Percentiles rank a stretch among this genome's conserved stretches.
Conservation (phyloP, 2,888 invertebrate species). For the Sesia bembeciformis region DNA sequence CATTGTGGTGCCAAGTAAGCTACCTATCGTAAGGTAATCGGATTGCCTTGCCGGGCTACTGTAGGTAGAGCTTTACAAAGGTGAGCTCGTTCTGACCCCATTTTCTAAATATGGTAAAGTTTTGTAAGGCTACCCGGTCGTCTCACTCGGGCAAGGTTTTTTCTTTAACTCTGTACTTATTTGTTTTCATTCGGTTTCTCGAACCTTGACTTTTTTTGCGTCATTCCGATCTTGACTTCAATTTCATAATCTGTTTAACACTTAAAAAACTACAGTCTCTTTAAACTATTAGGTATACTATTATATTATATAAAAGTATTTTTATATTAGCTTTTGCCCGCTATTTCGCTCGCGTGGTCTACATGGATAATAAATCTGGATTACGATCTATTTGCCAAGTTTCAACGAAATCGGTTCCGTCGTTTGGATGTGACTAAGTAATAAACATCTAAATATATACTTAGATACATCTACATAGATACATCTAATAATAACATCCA, state of each 20-base stretch:
- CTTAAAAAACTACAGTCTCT: too few species aligned
- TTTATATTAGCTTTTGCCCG: too few species aligned
- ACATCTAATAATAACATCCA: too few species aligned
- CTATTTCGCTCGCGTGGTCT: too few species aligned
- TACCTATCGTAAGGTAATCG: slow-evolving; percentile 41
- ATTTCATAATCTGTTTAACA: neutral
- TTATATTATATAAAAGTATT: too few species aligned
- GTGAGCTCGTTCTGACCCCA: slow-evolving; percentile 50
- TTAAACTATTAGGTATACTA: too few species aligned
- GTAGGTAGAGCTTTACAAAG: slow-evolving; percentile 33
- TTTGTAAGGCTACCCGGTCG: slow-evolving; percentile 40
- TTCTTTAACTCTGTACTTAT: neutral
- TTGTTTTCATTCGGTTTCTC: slow-evolving; percentile 6
- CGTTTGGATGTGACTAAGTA: too few species aligned
- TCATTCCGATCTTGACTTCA: neutral
- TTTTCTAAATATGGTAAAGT: slow-evolving; percentile 62
- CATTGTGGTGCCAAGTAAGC: slow-evolving; percentile 7
- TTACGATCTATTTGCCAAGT: too few species aligned
- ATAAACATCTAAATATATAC: too few species aligned
- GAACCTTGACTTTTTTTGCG: slow-evolving; percentile 16
- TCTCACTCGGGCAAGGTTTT: neutral
- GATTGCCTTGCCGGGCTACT: slow-evolving; percentile 40
- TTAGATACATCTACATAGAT: too few species aligned
- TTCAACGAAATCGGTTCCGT: too few species aligned
- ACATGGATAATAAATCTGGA: too few species aligned